Evolutionary conservation across 1,140 invertebrate species (phyloP), one percentile per base, ranked within the genome.

Genomic region (Lysiphlebus fabarum): DNA sequence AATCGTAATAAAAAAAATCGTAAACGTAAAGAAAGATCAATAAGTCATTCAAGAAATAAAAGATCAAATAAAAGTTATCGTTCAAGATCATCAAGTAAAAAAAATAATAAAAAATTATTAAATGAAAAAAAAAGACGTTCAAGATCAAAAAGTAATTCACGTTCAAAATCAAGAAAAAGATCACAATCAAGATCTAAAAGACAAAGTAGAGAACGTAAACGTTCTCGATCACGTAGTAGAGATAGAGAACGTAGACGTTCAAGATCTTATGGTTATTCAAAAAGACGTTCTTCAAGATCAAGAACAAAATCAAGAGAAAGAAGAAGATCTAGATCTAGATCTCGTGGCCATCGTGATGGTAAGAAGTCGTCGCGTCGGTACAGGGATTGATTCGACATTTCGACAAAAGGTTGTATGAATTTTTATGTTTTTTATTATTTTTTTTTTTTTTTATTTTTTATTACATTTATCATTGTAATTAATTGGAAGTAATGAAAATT

Each of bases 321-420:
- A 26, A 67, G 69, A 59, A 62, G 74, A 63, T 71, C 74, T 17
- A 74, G 68, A 45, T 70, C 72, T 17, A 65, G 67, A 40, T 69
- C 73, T 53, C 69, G 67, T 55, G 54, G 57, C 53, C 70, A 77
- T 68, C 74, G 77, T 59, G 77, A 79, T 62, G 74, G 76, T 78
- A 78, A 78, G 72, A 79, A 76, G 74, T 72, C 70, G 53, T 69
- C 70, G 38, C 77, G 73, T 71, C 75, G 76, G 58, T 78, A 78
- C 75, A 72, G 70, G 71, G 74, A 79, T 67, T 80, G 70, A 80
- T 62, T 44, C 62, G 42, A 45, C 67, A 40, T 50, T 56, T 64
- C 60, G 17, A 60, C 26, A 59, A 58, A 79, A 78, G 76, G 74
- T 79, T 76, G 74, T 78, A 79, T 75, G 61, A 65, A 38, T 58